phyloP scores from a whole-genome alignment of 2,797 vertebrate species.

The Hyperoplus immaculatus region DNA sequence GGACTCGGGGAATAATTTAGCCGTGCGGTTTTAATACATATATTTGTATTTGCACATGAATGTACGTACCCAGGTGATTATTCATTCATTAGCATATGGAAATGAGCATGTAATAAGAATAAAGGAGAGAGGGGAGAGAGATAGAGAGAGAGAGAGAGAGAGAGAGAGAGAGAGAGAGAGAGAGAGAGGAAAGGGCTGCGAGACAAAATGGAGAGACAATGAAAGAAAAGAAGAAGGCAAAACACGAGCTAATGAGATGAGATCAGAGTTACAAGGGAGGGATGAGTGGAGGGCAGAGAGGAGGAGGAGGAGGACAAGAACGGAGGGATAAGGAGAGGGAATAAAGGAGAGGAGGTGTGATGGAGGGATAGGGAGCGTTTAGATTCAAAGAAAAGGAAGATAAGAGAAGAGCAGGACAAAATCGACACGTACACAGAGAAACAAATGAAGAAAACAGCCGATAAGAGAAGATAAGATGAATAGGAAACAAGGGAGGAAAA shows the following conservation, averaged over 20 bases:
- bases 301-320: conserved; percentile 7
- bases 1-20: conserved; percentile 76
- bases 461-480: neutral
- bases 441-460: neutral
- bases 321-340: neutral
- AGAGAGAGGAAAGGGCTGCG: conserved; percentile 58
- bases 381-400: neutral
- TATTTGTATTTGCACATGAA: conserved; percentile 86
- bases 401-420: neutral
- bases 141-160: too few relatives aligned
- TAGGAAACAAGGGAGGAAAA: neutral
- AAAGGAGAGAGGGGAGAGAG: conserved; percentile 55
- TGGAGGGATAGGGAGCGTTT: neutral
- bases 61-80: conserved; percentile 84
- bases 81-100: conserved; percentile 85
- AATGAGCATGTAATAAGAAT: conserved; percentile 83
- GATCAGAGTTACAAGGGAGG: conserved; percentile 65
- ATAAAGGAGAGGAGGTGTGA: conserved; percentile 4
- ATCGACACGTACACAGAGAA: neutral
- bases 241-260: conserved; percentile 75
- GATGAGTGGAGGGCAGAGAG: conserved; percentile 47
- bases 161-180: too few relatives aligned
- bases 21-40: conserved; percentile 73
- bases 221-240: conserved; percentile 47
- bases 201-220: conserved; percentile 70